phyloP scores from a whole-genome alignment of 2,797 vertebrate genomes.

The Hypotaenidia okinawae region DNA sequence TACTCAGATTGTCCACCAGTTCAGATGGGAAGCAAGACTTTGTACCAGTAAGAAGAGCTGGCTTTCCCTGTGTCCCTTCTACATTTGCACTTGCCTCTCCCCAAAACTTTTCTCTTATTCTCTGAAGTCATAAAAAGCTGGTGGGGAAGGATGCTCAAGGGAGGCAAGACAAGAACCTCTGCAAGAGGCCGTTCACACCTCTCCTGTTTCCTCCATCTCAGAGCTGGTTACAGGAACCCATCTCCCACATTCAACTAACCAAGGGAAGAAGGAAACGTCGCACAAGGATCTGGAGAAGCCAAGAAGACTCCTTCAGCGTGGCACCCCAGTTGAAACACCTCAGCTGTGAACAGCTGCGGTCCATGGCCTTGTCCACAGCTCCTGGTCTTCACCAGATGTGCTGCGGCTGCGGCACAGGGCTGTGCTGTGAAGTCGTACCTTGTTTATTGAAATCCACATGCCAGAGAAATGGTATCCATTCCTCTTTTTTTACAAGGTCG shows the following conservation, averaged over 20 bases:
- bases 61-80: not conserved
- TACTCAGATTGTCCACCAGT: not conserved
- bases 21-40: not conserved
- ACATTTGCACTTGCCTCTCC: not conserved
- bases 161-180: not conserved
- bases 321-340: not conserved
- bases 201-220: not conserved
- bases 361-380: not conserved
- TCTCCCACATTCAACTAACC: not conserved
- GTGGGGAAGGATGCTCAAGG: not conserved
- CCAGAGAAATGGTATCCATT: not conserved
- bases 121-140: not conserved
- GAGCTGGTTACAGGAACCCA: not conserved
- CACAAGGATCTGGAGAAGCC: not conserved
- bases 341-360: not conserved
- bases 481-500: not conserved
- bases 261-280: not conserved
- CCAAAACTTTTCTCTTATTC: not conserved
- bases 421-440: not conserved
- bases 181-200: not conserved
- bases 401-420: accelerated
- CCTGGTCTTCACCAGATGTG: not conserved
- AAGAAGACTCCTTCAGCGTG: not conserved
- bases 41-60: not conserved
- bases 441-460: not conserved